phyloP scores from a whole-genome alignment of 2,888 invertebrate species.

The Candidula unifasciata region DNA sequence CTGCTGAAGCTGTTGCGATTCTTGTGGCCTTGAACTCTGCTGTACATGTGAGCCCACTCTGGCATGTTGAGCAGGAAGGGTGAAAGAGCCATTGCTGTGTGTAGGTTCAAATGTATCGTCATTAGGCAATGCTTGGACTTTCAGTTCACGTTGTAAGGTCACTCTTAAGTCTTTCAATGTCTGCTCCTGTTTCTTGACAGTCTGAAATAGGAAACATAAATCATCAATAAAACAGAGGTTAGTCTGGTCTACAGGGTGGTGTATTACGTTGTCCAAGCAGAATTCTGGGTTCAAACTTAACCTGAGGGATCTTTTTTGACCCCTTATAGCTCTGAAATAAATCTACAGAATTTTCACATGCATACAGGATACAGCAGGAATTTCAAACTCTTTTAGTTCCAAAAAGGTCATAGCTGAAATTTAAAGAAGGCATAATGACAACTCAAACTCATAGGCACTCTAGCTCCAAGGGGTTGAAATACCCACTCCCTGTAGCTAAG shows the following conservation, averaged over 20 bases:
- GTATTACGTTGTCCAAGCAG: too few relatives aligned
- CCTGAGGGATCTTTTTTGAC: too few relatives aligned
- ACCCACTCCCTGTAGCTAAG: too few relatives aligned
- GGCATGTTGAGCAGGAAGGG: background rate
- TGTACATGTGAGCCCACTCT: background rate
- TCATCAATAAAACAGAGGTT: background rate
- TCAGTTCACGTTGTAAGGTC: conserved; percentile 90
- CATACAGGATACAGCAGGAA: background rate
- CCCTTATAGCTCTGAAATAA: too few relatives aligned
- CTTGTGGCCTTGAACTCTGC: background rate
- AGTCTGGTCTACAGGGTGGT: too few relatives aligned
- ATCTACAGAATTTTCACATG: background rate
- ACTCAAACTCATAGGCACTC: too few relatives aligned
- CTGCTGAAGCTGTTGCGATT: conserved; percentile 9
- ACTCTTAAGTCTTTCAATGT: conserved; percentile 93
- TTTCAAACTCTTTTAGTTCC: too few relatives aligned
- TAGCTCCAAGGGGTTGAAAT: too few relatives aligned
- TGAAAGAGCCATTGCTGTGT: conserved; percentile 36
- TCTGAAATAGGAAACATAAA: conserved; percentile 70
- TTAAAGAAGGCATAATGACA: too few relatives aligned
- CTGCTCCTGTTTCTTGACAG: conserved; percentile 89
- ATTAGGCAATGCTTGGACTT: conserved; percentile 75
- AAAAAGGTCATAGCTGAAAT: too few relatives aligned
- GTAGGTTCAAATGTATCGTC: conserved; percentile 74
- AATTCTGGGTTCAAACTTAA: too few relatives aligned